These are phyloP conservation scores for Cabera pusaria DNA, from an alignment of 2,888 invertebrate genomes.

Conservation along the genomic window DNA sequence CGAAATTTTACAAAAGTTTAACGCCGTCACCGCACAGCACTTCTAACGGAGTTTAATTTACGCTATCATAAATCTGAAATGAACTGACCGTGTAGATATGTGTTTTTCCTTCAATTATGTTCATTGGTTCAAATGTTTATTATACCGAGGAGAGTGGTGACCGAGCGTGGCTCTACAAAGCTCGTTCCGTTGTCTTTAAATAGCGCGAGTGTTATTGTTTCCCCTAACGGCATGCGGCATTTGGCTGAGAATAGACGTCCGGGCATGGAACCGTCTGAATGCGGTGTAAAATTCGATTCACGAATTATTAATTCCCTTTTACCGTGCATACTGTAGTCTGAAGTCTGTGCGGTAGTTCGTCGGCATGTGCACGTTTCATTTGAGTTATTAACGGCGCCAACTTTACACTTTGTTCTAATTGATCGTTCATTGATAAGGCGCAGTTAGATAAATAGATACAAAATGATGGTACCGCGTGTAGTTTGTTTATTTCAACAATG, in stretches of 20 bases:
- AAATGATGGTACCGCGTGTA: too few species aligned
- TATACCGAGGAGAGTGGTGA: conserved; percentile 2
- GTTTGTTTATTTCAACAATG: conserved; percentile 26
- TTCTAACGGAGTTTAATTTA: conserved; percentile 12
- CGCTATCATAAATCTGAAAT: conserved; percentile 9
- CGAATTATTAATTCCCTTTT: conserved; percentile 34
- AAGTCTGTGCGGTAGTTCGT: conserved; percentile 18
- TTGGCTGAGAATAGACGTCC: too few species aligned
- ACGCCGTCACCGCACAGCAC: conserved; percentile 9
- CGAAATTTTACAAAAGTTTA: conserved; percentile 23
- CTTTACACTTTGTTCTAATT: conserved; percentile 34
- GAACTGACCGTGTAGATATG: conserved; percentile 4
- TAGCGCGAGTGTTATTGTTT: conserved; percentile 12
- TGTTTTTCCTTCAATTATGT: conserved; percentile 11
- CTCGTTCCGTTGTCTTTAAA: conserved; percentile 5
- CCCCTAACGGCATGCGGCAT: too few species aligned
- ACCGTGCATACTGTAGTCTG: conserved; percentile 17
- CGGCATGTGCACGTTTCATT: too few species aligned
- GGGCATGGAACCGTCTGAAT: conserved; percentile 7
- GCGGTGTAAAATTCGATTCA: conserved; percentile 34
- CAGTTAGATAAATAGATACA: too few species aligned
- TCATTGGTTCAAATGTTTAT: conserved; percentile 11
- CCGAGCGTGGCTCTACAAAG: background rate
- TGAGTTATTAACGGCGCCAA: conserved; percentile 11
- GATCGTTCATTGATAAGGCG: conserved; percentile 22